Conservation (phyloP, 2,797 vertebrate genomes). For the Onychomys leucogaster region DNA sequence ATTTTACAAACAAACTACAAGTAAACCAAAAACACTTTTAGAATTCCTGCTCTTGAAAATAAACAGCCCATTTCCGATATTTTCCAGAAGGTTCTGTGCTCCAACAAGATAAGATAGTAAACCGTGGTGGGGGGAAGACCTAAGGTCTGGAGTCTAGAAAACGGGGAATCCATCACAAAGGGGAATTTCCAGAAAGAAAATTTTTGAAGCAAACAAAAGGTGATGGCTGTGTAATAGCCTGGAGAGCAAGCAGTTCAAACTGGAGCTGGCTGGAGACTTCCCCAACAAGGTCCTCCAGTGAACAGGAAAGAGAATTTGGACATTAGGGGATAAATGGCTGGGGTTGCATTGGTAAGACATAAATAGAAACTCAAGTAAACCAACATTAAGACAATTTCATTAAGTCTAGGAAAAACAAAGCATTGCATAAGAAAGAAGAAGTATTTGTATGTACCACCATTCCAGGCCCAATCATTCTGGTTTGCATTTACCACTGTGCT, state of each 20-base stretch:
- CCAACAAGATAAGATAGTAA: slow-evolving; percentile 27
- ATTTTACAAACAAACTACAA: neutral
- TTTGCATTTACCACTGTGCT: slow-evolving; percentile 47
- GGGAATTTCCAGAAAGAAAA: neutral
- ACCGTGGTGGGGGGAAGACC: neutral
- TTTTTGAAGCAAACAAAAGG: neutral
- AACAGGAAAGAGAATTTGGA: neutral
- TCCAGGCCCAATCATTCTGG: neutral
- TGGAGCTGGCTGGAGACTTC: neutral
- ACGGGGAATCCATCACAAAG: neutral
- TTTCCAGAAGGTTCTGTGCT: slow-evolving; percentile 1
- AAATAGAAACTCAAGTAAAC: slow-evolving; percentile 59
- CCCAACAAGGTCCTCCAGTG: neutral
- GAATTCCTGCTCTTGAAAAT: neutral
- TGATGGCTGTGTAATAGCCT: neutral
- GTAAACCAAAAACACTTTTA: neutral
- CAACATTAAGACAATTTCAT: slow-evolving; percentile 5
- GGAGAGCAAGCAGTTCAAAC: neutral
- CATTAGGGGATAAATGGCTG: neutral
- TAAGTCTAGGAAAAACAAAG: slow-evolving; percentile 57
- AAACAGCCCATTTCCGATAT: neutral
- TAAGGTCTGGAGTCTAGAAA: neutral
- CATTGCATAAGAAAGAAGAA: slow-evolving; percentile 58
- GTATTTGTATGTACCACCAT: neutral
- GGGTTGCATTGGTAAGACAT: neutral